These are phyloP conservation scores for Loxodonta africana DNA, from an alignment of 2,113 vertebrate genomes.

Conservation along the genomic window DNA sequence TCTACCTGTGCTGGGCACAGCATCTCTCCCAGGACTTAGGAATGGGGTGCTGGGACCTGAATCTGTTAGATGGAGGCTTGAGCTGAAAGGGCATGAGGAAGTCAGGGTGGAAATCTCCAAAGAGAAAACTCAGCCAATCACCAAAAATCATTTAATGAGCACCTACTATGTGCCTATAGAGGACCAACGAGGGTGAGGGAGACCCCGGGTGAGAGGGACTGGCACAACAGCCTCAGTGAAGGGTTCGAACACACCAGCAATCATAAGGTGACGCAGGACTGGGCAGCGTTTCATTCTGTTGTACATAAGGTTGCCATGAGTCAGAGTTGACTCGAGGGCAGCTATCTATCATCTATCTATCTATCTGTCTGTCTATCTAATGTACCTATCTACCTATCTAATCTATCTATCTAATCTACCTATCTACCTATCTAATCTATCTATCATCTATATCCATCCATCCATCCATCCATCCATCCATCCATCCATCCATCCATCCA, in stretches of 20 bases:
- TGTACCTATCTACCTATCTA: too few species aligned
- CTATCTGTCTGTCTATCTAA: background rate
- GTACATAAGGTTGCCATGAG: background rate
- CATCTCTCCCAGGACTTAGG: background rate
- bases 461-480: too few species aligned
- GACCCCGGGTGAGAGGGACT: background rate
- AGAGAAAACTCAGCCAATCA: background rate
- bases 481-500: too few species aligned
- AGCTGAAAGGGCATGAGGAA: background rate
- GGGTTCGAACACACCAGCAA: background rate
- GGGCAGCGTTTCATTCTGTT: background rate
- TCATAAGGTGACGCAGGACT: background rate
- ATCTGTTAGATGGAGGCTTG: background rate
- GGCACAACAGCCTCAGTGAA: background rate
- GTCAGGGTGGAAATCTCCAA: background rate
- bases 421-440: too few species aligned
- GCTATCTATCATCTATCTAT: too few species aligned
- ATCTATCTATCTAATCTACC: too few species aligned
- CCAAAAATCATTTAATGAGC: background rate
- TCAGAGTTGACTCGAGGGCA: background rate
- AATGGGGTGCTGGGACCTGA: fast-evolving
- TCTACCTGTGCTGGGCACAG: background rate
- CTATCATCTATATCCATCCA: too few species aligned
- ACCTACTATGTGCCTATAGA: background rate
- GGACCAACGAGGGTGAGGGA: background rate